These are phyloP conservation scores for Schizopygopsis malacanthus DNA, from an alignment of 2,797 vertebrate species.

Conservation along the genomic window DNA sequence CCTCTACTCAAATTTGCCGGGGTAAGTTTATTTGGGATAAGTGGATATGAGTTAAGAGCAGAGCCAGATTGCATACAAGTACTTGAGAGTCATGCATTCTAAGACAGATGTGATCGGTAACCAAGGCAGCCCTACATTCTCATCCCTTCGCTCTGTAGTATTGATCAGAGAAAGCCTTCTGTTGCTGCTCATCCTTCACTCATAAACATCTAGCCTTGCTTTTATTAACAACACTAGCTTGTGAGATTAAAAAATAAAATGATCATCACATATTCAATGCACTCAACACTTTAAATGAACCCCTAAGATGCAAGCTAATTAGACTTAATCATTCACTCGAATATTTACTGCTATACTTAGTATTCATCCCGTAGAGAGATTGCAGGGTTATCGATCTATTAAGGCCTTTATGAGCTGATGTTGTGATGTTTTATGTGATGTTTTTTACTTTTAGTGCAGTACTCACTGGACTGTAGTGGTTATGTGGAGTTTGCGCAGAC, in stretches of 20 bases:
- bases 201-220: background rate
- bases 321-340: background rate
- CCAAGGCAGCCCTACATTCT: constrained; percentile 31
- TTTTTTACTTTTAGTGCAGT: background rate
- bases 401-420: background rate
- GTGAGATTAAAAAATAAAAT: background rate
- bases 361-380: background rate
- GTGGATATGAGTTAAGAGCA: background rate
- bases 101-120: constrained; percentile 34
- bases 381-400: background rate
- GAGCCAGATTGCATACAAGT: background rate
- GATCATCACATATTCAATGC: constrained; percentile 17
- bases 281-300: constrained; percentile 5
- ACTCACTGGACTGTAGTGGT: constrained; percentile 94
- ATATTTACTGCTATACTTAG: constrained; percentile 1
- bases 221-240: constrained; percentile 25
- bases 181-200: background rate
- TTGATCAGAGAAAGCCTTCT: constrained; percentile 30
- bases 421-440: no score
- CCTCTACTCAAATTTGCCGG: background rate
- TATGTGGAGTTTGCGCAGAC: constrained; percentile 86
- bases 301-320: constrained; percentile 1
- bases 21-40: background rate
- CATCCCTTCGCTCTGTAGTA: constrained; percentile 16
- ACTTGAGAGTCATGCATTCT: background rate